Evolutionary conservation across 2,888 invertebrate genomes (phyloP), one percentile per base, ranked within the genome.

Genomic region (Acrobasis suavella): DNA sequence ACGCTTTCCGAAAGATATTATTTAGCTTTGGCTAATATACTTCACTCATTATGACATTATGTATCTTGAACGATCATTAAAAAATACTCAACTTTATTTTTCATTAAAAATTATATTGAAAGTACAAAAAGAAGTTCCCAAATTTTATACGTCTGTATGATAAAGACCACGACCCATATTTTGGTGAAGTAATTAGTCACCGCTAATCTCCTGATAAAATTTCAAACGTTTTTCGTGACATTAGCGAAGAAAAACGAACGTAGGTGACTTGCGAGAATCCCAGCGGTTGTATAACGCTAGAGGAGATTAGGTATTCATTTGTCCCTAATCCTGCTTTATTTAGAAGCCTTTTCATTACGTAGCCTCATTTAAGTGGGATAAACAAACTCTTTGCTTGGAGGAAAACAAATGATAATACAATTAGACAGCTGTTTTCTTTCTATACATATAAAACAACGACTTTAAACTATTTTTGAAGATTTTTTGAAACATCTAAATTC

Each of bases 141-240:
- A 46, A 46, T 14, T 46, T 2, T 14, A 42, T 42, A 14, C 14
- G n/a, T 46, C 5, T 46, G n/a, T 5, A 46, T 51, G 22, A 14
- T 51, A 51, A 22, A 56, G 9, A 55, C 16, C 16, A 17, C 32
- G 52, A 14, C 39, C 42, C 42, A 14, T 17, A 56, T 56, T 64
- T 58, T 64, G 58, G 58, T 12, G 15, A 39, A 39, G 56, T 56
- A 56, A 56, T 56, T 56, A 56, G 56, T 56, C 42, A 56, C 16
- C 56, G 56, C 56, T 56, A 56, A 56, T 56, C 56, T 38, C 56
- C 56, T 56, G 56, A 56, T 56, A 58, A 59, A 59, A 59, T 59
- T 59, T 50, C 15, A 46, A 37, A 59, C 12, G 50, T 50, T 59
- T 59, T 59, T 59, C 59, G 50, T 37, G 50, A 59, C 59, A 59